Percentiles rank a stretch among this genome's conserved stretches.
These are phyloP conservation scores for Anomalospiza imberbis DNA, from an alignment of 2,797 vertebrate genomes.

Conservation along the genomic window DNA sequence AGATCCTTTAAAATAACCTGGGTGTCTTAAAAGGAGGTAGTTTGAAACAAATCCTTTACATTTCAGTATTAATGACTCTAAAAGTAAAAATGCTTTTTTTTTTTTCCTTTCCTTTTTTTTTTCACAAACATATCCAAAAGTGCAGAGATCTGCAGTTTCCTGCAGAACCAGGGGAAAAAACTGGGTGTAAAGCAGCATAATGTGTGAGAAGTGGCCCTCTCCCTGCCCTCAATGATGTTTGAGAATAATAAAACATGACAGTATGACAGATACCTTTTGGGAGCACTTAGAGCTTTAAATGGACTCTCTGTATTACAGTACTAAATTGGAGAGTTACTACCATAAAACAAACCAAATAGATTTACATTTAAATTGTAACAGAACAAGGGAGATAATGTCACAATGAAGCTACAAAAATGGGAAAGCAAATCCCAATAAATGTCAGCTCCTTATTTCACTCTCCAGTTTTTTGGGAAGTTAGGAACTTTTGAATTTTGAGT, in stretches of 20 bases:
- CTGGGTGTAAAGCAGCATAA: not conserved
- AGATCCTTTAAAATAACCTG: not conserved
- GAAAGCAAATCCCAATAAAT: not conserved
- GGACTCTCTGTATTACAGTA: slow-evolving; percentile 31
- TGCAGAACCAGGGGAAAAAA: not conserved
- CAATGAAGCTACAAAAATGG: not conserved
- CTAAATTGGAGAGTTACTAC: slow-evolving; percentile 27
- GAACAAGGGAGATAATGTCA: not conserved
- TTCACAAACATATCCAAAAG: not conserved
- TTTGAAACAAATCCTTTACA: not conserved
- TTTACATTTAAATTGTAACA: slow-evolving; percentile 39
- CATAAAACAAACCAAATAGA: slow-evolving; percentile 39
- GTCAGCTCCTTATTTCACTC: not conserved
- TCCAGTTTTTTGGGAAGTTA: not conserved
- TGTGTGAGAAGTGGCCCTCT: not conserved
- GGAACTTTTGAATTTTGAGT: not conserved
- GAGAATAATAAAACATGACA: not conserved
- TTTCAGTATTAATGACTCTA: not conserved
- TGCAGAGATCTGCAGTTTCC: not conserved
- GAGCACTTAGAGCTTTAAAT: slow-evolving; percentile 55
- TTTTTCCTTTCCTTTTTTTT: not conserved
- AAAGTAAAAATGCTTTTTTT: not conserved
- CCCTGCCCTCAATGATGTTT: not conserved
- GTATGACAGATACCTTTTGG: slow-evolving; percentile 39
- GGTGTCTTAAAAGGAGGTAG: not conserved